Evolutionary conservation across 92 coral and sea anemone species (phyloP).

Genomic region (Scolanthus callimorphus): DNA sequence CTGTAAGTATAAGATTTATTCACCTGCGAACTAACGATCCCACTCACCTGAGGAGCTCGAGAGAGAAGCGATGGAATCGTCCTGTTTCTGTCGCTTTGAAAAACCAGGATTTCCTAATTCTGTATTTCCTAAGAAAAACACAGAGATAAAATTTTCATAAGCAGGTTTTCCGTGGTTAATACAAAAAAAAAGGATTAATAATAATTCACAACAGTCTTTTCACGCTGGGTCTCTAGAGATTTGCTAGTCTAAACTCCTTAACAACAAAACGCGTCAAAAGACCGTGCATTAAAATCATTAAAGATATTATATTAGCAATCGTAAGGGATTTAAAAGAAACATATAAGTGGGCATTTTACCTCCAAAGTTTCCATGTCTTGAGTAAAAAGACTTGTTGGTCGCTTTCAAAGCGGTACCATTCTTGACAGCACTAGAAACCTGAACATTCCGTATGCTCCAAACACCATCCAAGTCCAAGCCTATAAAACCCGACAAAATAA

Average conservation of each 20-base stretch:
- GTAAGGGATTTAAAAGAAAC: neutral
- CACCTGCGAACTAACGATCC: neutral
- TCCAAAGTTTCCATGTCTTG: constrained; percentile 68
- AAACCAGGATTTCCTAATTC: constrained; percentile 35
- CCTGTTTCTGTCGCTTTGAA: constrained; percentile 43
- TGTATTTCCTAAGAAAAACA: constrained; percentile 38
- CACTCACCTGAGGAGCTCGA: constrained; percentile 5
- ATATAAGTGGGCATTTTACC: constrained; percentile 29
- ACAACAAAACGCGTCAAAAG: neutral
- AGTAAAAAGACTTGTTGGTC: constrained; percentile 62
- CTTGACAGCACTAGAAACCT: constrained; percentile 59
- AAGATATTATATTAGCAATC: neutral
- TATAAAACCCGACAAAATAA: constrained; percentile 11
- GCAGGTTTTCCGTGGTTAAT: constrained; percentile 68
- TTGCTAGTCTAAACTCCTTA: too few species aligned
- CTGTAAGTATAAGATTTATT: too few species aligned
- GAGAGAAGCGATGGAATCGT: neutral
- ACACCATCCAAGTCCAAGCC: constrained; percentile 73
- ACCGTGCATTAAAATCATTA: neutral
- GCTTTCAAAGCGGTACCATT: constrained; percentile 70
- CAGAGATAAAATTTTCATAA: constrained; percentile 23
- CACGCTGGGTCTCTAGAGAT: too few species aligned
- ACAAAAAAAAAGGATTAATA: too few species aligned
- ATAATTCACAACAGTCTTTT: too few species aligned
- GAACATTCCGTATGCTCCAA: constrained; percentile 88